Base-by-base conservation (phyloP, 1,140 invertebrate species). In the Drosophila leontia region DNA sequence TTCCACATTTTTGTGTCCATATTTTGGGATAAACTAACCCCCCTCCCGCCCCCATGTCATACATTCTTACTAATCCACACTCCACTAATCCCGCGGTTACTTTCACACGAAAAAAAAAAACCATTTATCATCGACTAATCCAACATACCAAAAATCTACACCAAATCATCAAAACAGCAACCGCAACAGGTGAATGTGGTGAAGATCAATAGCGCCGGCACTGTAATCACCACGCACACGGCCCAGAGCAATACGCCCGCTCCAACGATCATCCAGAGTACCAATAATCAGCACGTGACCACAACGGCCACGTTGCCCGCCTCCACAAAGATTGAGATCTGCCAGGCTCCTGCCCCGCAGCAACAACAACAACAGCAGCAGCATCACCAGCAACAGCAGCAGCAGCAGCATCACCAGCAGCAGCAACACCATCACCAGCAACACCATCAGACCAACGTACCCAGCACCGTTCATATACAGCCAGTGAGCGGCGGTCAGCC, bases 131-230 rank as follows among this genome's bases (percentile, higher is more conserved):
- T n/a, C 41, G 12, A 76, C 75, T 63, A 51, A 63, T 74, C 51
- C 39, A 58, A 58, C 60, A 44, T 58, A n/a, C 37, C 12, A 34
- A 19, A 55, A 37, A 61, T 47, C 48, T 44, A 45, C 26, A 69
- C 37, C 17, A 26, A 47, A 42, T 37, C 44, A 37, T 29, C 39
- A 67, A 17, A 23, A 56, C 64, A 83, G 64, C 81, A 85, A 78
- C 94, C 93, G 91, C 91, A 93, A 82, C 94, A 94, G 72, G 91
- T 92, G 34, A 92, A 92, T 62, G 91, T 92, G 51, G 91, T 92
- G 44, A 92, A 92, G 69, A 92, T 92, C 63, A 92, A 92, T 75
- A 92, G 91, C 58, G 85, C 91, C n/a, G 91, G 91, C 15, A 92
- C 91, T 1, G 91, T 92, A 53, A 92, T 92, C 67, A 91, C 91